Percentiles rank a stretch among this genome's conserved stretches.
Evolutionary conservation across 2,113 vertebrate species (phyloP).

Genomic region (Cricetomys ansorgei): DNA sequence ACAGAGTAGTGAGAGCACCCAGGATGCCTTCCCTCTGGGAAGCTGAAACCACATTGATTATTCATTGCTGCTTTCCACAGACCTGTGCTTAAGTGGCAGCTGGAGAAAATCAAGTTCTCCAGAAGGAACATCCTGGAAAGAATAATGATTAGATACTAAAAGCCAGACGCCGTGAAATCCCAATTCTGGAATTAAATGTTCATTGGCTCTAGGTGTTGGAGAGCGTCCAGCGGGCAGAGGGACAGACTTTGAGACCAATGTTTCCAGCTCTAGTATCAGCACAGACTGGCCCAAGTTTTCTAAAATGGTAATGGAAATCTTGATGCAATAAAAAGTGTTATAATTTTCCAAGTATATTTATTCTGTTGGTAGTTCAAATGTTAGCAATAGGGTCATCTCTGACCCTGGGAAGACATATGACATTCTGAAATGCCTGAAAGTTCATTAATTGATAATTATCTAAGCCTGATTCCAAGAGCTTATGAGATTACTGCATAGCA

Average conservation of each 20-base stretch:
- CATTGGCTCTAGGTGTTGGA: not conserved
- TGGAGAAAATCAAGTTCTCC: conserved; percentile 59
- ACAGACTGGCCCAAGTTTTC: not conserved
- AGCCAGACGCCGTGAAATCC: conserved; percentile 22
- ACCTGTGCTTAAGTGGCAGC: not conserved
- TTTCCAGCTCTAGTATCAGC: not conserved
- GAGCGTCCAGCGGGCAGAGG: conserved; percentile 10
- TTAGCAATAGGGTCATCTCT: not conserved
- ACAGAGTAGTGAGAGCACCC: not conserved
- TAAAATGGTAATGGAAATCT: not conserved
- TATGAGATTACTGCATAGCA: not conserved
- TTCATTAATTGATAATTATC: not conserved
- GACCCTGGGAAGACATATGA: not conserved
- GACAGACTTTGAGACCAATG: not conserved
- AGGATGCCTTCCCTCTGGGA: not conserved
- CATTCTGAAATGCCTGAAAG: not conserved
- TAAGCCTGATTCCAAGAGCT: not conserved
- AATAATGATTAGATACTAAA: conserved; percentile 61
- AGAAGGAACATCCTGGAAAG: conserved; percentile 53
- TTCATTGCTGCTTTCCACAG: not conserved
- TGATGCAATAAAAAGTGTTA: not conserved
- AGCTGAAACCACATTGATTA: not conserved
- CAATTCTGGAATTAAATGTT: not conserved
- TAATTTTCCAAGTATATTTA: not conserved
- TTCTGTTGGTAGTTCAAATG: not conserved